Percentiles rank a stretch among this genome's conserved stretches.
Evolutionary conservation across 2,797 vertebrate species (phyloP).

Genomic region (Rhinoraja longicauda): DNA sequence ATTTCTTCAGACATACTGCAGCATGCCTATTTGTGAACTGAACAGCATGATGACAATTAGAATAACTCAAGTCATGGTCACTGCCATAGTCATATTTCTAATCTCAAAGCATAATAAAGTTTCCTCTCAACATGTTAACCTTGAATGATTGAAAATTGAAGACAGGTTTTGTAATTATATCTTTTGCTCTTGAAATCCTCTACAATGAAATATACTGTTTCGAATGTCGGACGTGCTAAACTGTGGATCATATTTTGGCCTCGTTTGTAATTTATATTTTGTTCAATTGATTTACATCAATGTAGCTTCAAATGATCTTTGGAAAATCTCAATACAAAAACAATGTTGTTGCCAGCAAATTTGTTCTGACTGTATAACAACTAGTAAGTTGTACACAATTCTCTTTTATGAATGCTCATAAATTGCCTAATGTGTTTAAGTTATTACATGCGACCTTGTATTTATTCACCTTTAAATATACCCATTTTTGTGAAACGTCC

Average conservation of each 20-base stretch:
- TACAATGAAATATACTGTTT: not conserved
- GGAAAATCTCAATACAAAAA: not conserved
- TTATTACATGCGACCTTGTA: not conserved
- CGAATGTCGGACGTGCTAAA: not conserved
- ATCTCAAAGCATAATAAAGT: not conserved
- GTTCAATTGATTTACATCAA: not conserved
- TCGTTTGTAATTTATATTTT: not conserved
- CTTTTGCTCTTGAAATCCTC: not conserved
- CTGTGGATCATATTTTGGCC: not conserved
- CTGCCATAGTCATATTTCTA: not conserved
- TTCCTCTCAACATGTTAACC: slow-evolving; percentile 13
- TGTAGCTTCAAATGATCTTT: not conserved
- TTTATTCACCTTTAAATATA: not conserved
- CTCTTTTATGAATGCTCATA: not conserved
- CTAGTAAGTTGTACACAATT: not conserved
- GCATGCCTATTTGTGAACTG: not conserved
- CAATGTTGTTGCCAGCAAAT: not conserved
- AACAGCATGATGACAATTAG: not conserved
- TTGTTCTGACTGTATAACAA: not conserved
- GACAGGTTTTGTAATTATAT: not conserved
- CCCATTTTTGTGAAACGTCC: not conserved
- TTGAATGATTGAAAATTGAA: not conserved
- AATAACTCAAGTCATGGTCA: not conserved
- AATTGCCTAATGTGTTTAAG: not conserved
- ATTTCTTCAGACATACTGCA: not conserved